These are phyloP conservation scores for Hyles lineata DNA, from an alignment of 2,888 invertebrate genomes.

Conservation along the genomic window DNA sequence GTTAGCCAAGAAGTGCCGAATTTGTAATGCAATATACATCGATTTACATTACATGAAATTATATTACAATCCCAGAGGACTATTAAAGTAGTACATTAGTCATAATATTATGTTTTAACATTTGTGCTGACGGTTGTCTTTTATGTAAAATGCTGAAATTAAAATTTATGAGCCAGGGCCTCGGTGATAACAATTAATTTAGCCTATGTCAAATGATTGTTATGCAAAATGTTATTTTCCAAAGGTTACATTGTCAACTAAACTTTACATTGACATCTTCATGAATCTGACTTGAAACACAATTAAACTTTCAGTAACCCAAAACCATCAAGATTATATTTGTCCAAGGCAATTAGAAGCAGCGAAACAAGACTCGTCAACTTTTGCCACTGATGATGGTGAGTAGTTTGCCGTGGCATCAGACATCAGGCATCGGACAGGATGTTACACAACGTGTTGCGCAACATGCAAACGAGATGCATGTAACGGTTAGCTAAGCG, in stretches of 20 bases:
- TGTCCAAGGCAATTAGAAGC: not conserved
- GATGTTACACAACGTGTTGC: constrained; percentile 32
- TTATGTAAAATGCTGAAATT: not conserved
- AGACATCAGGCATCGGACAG: not conserved
- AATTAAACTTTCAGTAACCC: not conserved
- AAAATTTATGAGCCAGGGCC: not conserved
- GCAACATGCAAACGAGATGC: constrained; percentile 30
- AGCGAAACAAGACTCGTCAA: constrained; percentile 5
- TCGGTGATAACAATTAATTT: not conserved
- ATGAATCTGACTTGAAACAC: too few species aligned
- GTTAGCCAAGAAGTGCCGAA: too few species aligned
- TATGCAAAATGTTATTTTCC: too few species aligned
- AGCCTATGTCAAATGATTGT: too few species aligned
- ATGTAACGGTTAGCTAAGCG: constrained; percentile 38
- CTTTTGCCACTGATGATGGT: constrained; percentile 10
- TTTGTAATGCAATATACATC: too few species aligned
- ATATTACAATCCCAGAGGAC: too few species aligned
- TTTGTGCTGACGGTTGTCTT: not conserved
- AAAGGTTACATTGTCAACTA: too few species aligned
- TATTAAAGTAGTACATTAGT: too few species aligned
- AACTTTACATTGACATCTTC: too few species aligned
- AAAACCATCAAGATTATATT: not conserved
- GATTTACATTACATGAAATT: too few species aligned
- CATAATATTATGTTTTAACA: not conserved
- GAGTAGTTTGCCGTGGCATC: not conserved